Evolutionary conservation across 23 tunicate species (phyloP).

Genomic region (Clavelina lepadiformis): DNA sequence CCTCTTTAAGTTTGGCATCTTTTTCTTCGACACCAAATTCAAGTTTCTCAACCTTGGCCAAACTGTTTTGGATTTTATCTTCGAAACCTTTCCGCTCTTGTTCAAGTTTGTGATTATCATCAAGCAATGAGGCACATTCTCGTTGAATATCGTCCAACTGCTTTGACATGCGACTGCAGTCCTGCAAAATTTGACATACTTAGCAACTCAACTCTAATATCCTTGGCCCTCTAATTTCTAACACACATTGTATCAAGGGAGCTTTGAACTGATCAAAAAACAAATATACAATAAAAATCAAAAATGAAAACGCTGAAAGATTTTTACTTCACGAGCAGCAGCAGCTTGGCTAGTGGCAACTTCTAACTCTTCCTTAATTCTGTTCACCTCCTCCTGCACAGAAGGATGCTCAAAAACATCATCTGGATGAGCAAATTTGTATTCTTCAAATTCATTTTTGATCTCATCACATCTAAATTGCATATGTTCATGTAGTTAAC

Average conservation of each 20-base stretch:
- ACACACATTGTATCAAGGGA: too few relatives aligned
- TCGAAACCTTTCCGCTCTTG: slow-evolving; percentile 13
- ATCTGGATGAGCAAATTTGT: background rate
- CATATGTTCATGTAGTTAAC: too few relatives aligned
- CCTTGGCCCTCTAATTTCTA: too few relatives aligned
- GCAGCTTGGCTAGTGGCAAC: background rate
- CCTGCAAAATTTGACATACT: slow-evolving; percentile 28
- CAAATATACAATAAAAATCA: too few relatives aligned
- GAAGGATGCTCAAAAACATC: background rate
- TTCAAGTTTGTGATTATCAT: slow-evolving; percentile 43
- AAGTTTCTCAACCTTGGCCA: slow-evolving; percentile 22
- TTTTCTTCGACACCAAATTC: slow-evolving; percentile 2
- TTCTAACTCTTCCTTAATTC: slow-evolving; percentile 4
- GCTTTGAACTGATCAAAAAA: too few relatives aligned
- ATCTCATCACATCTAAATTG: background rate
- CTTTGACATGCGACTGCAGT: slow-evolving; percentile 26
- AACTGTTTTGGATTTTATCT: slow-evolving; percentile 1
- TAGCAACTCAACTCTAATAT: too few relatives aligned
- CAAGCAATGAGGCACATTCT: slow-evolving; percentile 55
- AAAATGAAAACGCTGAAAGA: too few relatives aligned
- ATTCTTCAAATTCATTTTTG: slow-evolving; percentile 8
- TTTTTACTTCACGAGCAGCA: background rate
- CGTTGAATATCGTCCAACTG: slow-evolving; percentile 63
- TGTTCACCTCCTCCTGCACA: background rate
- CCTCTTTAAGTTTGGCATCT: too few relatives aligned